Conservation (phyloP, 2,797 vertebrate species). For the Argentina silus region DNA sequence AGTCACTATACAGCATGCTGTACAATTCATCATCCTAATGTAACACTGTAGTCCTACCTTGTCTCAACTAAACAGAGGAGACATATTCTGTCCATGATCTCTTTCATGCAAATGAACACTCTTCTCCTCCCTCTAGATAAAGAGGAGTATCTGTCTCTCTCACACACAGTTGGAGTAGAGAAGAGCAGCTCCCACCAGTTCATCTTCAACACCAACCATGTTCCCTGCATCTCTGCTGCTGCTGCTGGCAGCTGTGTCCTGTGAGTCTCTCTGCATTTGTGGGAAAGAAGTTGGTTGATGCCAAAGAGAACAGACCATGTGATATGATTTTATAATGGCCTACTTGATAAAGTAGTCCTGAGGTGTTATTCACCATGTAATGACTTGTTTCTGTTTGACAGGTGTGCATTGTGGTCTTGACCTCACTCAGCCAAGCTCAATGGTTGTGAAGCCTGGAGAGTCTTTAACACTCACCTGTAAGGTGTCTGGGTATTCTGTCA, state of each 20-base stretch:
- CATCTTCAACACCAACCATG: slow-evolving; percentile 36
- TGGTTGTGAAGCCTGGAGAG: slow-evolving; percentile 35
- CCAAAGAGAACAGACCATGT: neutral
- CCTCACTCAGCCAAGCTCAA: slow-evolving; percentile 30
- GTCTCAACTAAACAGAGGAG: too few species aligned
- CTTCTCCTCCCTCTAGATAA: neutral
- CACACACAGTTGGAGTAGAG: slow-evolving; percentile 11
- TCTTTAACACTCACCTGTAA: slow-evolving; percentile 19
- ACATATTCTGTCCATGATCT: too few species aligned
- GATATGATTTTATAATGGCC: too few species aligned
- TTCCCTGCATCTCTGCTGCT: slow-evolving; percentile 45
- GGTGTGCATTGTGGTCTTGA: slow-evolving; percentile 31
- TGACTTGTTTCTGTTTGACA: slow-evolving; percentile 24
- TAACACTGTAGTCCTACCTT: too few species aligned
- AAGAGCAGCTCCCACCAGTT: neutral
- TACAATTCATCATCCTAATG: too few species aligned
- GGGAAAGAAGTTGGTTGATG: too few species aligned
- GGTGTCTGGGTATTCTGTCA: slow-evolving; percentile 8
- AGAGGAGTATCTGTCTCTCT: neutral
- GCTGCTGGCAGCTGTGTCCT: slow-evolving; percentile 50
- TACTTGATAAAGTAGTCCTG: too few species aligned
- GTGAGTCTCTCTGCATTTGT: slow-evolving; percentile 17
- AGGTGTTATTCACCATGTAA: too few species aligned
- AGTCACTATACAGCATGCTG: too few species aligned
- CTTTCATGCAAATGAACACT: neutral